Conservation (phyloP, 1,140 invertebrate species). For the Drosophila mauritiana region DNA sequence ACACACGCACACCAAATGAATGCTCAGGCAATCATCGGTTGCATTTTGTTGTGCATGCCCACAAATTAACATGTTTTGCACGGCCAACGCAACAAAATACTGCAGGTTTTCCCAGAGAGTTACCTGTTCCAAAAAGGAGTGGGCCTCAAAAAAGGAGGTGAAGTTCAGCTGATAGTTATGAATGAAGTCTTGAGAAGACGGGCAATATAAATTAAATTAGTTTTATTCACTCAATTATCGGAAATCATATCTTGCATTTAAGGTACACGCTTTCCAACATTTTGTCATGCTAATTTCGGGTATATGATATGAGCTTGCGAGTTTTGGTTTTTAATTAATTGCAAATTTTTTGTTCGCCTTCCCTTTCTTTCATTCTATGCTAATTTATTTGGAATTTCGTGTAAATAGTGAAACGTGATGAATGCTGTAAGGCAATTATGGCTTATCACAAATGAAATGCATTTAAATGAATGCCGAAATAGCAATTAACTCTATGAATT, state of each 20-base stretch:
- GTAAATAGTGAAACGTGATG: neutral
- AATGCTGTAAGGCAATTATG: neutral
- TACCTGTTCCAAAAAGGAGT: conserved; percentile 20
- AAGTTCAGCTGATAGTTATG: conserved; percentile 1
- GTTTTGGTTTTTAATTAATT: neutral
- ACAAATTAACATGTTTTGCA: conserved; percentile 31
- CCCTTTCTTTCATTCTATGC: neutral
- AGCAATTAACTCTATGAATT: neutral
- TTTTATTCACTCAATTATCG: too few relatives aligned
- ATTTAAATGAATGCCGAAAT: neutral
- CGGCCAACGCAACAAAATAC: conserved; percentile 27
- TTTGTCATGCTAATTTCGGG: neutral
- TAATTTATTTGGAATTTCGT: conserved; percentile 1
- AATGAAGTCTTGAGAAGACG: neutral
- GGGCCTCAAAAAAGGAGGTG: conserved; percentile 8
- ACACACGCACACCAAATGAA: neutral
- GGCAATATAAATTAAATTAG: too few relatives aligned
- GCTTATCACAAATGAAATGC: neutral
- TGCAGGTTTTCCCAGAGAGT: neutral
- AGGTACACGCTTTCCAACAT: neutral
- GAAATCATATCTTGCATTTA: neutral
- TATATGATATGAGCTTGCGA: neutral
- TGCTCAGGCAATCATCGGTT: conserved; percentile 30
- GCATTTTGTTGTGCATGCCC: conserved; percentile 19
- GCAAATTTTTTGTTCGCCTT: neutral